Conservation (phyloP, 2,113 vertebrate species). For the Pseudopodoces humilis region DNA sequence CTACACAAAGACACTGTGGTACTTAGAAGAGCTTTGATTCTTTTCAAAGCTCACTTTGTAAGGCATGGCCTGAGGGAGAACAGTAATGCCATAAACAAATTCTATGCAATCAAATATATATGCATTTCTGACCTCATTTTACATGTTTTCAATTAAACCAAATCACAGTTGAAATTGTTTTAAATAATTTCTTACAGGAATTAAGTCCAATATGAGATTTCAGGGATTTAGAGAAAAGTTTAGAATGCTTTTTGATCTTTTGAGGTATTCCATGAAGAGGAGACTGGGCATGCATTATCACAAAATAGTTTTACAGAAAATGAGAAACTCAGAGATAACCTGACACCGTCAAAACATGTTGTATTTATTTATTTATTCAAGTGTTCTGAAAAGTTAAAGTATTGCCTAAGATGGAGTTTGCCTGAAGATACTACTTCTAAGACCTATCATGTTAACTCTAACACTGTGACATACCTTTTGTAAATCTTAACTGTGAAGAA, state of each 20-base stretch:
- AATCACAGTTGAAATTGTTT: background rate
- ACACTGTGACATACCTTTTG: background rate
- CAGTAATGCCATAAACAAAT: background rate
- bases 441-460: background rate
- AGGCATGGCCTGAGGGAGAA: background rate
- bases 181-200: background rate
- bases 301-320: background rate
- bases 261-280: background rate
- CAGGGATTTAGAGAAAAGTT: background rate
- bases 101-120: background rate
- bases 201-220: background rate
- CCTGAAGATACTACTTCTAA: background rate
- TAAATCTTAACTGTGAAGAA: background rate
- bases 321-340: background rate
- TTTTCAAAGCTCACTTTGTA: background rate
- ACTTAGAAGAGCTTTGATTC: background rate
- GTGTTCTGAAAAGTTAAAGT: background rate
- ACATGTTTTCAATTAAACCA: background rate
- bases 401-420: background rate
- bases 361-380: background rate
- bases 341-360: background rate
- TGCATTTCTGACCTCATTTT: background rate
- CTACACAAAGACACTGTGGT: background rate
- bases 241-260: background rate
- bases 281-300: background rate